These are phyloP conservation scores for Cydia pomonella DNA, from an alignment of 1,140 invertebrate species.

Conservation along the genomic window DNA sequence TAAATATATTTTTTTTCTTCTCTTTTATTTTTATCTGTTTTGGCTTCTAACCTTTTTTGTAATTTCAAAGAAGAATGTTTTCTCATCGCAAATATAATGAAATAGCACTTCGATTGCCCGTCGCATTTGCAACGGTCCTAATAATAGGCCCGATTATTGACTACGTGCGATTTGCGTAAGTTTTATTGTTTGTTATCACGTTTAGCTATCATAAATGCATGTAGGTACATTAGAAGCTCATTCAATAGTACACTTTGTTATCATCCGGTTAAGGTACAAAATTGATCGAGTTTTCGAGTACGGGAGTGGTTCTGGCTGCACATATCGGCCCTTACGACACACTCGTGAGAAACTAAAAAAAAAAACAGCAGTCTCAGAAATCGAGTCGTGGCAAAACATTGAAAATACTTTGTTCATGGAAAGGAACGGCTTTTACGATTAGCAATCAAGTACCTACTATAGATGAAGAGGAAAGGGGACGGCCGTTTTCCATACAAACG, in stretches of 20 bases:
- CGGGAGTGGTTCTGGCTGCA: not conserved
- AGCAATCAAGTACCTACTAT: not conserved
- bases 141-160: slow-evolving; percentile 11
- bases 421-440: not conserved
- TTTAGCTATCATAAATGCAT: not conserved
- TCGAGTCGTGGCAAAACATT: not conserved
- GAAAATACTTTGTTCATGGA: not conserved
- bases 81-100: not conserved
- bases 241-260: not conserved
- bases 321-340: not conserved
- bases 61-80: no score
- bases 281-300: not conserved
- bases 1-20: no score
- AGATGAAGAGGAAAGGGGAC: no score
- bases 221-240: not conserved
- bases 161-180: slow-evolving; percentile 4
- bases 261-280: not conserved
- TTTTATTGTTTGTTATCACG: slow-evolving; percentile 5
- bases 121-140: slow-evolving; percentile 24
- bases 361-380: not conserved
- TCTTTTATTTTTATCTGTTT: no score
- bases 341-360: slow-evolving; percentile 9
- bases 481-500: no score
- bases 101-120: not conserved
- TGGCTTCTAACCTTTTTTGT: no score